Evolutionary conservation across 53 echinoderm and acorn worm species (phyloP), one percentile per base, ranked within the genome.

Genomic region (Mesocentrotus franciscanus): DNA sequence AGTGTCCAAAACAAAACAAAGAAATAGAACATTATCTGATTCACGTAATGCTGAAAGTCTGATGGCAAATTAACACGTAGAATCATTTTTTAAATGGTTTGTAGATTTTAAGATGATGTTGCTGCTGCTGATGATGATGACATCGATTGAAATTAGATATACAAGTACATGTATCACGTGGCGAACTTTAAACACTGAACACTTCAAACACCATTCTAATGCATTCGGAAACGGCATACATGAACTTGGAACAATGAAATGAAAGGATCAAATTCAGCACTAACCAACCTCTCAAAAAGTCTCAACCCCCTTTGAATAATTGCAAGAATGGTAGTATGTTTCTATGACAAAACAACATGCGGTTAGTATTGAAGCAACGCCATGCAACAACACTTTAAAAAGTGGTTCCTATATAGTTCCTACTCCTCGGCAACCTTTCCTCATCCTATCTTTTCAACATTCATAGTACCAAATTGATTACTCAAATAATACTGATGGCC

Each of bases 361-460:
- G 26, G 87, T 87, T 87, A 87, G 87, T 87, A 57, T 57, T 57
- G 87, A 56, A 57, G 87, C n/a, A 87, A 58, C 9, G n/a, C 24
- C 87, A 87, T 87, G 87, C 87, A 87, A 58, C n/a, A 58, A n/a
- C 58, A 13, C 56, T 27, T 87, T 49, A 87, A 78, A 78, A 24
- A 49, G 36, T 74, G 74, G 27, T 74, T 74, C 32, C 12, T 29
- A n/a, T n/a, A n/a, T n/a, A 74, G 49, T 7, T 49, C 49, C 49
- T 49, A 49, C 49, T 49, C 49, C 49, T 6, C 49, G 6, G 74
- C 1, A 8, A 74, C 29, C 9, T 18, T 74, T 74, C 71, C 32
- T 74, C 32, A 74, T 74, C 74, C 29, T 30, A 29, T 74, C 74
- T 14, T 18, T 68, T 24, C 20, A 49, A 49, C 22, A 68, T 24